Percentiles rank a stretch among this genome's conserved stretches.
These are phyloP conservation scores for Ditylenchus dipsaci DNA, from an alignment of 1,140 invertebrate species.

Conservation along the genomic window DNA sequence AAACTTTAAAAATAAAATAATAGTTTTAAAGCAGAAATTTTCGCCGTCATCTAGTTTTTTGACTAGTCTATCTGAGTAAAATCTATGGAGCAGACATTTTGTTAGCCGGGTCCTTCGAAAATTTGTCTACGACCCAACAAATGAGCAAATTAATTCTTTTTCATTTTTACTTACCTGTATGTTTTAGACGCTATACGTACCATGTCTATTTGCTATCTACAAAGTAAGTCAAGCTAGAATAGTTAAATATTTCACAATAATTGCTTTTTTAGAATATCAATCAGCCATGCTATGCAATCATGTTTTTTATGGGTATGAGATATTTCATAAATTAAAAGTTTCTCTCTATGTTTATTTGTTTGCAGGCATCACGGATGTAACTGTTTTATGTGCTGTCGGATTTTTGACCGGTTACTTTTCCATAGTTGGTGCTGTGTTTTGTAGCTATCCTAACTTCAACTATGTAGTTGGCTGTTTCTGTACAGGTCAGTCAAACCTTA, in stretches of 20 bases:
- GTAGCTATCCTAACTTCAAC: constrained; percentile 16
- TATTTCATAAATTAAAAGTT: neutral
- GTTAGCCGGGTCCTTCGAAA: neutral
- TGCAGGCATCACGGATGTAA: neutral
- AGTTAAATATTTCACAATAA: too few species aligned
- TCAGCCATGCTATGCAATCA: constrained; percentile 13
- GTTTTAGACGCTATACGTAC: constrained; percentile 17
- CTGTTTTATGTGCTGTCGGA: neutral
- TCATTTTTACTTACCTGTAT: too few species aligned
- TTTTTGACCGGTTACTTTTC: constrained; percentile 11
- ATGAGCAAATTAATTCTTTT: neutral
- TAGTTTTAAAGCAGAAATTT: too few species aligned
- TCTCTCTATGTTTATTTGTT: neutral
- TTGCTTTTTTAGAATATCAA: neutral
- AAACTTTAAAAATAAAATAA: too few species aligned
- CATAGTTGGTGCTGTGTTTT: constrained; percentile 13
- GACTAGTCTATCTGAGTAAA: neutral
- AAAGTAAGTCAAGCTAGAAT: neutral
- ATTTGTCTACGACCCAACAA: neutral
- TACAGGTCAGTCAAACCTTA: constrained; percentile 7
- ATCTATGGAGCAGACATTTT: neutral
- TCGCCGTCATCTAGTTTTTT: too few species aligned
- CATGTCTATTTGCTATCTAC: constrained; percentile 12
- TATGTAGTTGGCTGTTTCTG: constrained; percentile 16
- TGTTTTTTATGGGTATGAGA: constrained; percentile 10